These are phyloP conservation scores for Anguilla rostrata DNA, from an alignment of 2,113 vertebrate genomes.

Conservation along the genomic window DNA sequence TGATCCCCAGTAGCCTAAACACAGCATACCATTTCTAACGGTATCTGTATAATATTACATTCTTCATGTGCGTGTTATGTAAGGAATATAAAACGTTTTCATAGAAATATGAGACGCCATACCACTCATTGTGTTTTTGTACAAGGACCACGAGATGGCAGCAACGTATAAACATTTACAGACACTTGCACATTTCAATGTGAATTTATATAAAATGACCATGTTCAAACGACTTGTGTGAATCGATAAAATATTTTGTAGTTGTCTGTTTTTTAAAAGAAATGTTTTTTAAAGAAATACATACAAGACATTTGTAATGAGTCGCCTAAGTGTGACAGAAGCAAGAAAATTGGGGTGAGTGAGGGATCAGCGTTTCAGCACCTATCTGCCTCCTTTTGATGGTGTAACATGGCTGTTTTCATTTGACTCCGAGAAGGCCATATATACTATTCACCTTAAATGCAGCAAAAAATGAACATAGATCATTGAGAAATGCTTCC, in stretches of 20 bases:
- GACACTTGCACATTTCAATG: neutral
- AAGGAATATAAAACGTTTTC: neutral
- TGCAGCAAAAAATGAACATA: too few species aligned
- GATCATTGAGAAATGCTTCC: too few species aligned
- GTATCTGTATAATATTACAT: neutral
- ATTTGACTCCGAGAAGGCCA: too few species aligned
- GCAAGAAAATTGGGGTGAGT: too few species aligned
- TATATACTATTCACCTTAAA: too few species aligned
- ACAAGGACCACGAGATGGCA: constrained; percentile 21
- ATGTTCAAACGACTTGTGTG: neutral
- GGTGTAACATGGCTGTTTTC: too few species aligned
- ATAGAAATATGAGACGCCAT: neutral
- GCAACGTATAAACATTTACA: constrained; percentile 2
- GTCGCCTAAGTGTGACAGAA: neutral
- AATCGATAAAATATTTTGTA: neutral
- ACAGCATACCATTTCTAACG: neutral
- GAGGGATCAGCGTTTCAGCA: too few species aligned
- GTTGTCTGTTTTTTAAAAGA: neutral
- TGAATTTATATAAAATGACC: neutral
- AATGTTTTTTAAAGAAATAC: neutral
- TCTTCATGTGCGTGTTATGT: neutral
- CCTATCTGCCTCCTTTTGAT: too few species aligned
- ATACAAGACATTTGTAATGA: neutral
- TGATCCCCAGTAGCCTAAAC: neutral
- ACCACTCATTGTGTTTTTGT: neutral